These are phyloP conservation scores for Microplitis manilae DNA, from an alignment of 2,888 invertebrate species.

Conservation along the genomic window DNA sequence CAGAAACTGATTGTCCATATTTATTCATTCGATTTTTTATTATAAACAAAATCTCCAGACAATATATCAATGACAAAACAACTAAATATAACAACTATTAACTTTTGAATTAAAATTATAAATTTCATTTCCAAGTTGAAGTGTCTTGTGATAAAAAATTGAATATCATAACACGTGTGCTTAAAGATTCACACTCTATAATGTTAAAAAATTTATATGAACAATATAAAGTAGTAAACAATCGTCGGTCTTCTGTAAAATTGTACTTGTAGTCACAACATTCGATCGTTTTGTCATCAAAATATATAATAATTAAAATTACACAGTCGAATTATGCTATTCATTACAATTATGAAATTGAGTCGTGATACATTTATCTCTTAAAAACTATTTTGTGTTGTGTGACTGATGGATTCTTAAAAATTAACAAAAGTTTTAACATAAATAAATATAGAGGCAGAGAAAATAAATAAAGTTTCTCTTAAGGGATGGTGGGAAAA, in stretches of 20 bases:
- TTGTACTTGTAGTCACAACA: neutral
- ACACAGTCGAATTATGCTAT: slow-evolving; percentile 19
- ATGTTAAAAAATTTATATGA: no score
- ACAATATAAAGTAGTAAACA: no score
- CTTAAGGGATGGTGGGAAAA: slow-evolving; percentile 28
- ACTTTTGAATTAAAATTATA: neutral
- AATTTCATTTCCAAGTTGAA: no score
- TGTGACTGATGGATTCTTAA: slow-evolving; percentile 60
- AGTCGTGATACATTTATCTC: neutral
- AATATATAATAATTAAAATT: slow-evolving; percentile 31
- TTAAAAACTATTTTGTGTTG: slow-evolving; percentile 50
- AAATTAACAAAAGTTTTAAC: slow-evolving; percentile 50
- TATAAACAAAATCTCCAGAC: neutral
- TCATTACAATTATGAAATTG: neutral
- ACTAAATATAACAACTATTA: neutral
- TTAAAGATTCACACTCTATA: no score
- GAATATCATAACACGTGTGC: no score
- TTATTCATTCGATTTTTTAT: neutral
- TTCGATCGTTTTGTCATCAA: slow-evolving; percentile 24
- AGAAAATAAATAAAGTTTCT: slow-evolving; percentile 30
- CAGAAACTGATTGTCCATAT: neutral
- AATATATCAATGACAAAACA: neutral
- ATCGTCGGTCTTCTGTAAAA: no score
- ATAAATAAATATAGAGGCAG: slow-evolving; percentile 25
- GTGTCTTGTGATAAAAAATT: no score